phyloP scores from a whole-genome alignment of 2,888 invertebrate species.

The Clistopyga incitator region DNA sequence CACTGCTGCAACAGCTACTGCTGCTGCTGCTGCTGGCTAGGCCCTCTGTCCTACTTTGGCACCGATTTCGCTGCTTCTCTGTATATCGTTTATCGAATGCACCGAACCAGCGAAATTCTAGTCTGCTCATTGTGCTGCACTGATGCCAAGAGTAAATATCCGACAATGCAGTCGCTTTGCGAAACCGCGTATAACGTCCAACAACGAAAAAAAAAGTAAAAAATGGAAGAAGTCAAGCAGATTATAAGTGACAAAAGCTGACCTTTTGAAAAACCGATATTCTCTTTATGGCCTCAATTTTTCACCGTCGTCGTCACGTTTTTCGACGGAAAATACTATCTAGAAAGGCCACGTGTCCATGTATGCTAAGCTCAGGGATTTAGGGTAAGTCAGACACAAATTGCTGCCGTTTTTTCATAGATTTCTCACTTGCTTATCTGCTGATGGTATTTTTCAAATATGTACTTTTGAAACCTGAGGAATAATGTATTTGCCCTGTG shows the following conservation, averaged over 20 bases:
- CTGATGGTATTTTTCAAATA: no score
- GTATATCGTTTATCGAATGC: conserved; percentile 73
- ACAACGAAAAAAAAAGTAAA: conserved; percentile 52
- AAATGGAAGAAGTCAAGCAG: conserved; percentile 48
- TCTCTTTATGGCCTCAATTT: conserved; percentile 62
- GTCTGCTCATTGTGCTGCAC: conserved; percentile 73
- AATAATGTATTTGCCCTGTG: no score
- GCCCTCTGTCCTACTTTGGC: conserved; percentile 75
- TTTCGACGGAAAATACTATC: conserved; percentile 52
- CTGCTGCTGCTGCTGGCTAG: conserved; percentile 32
- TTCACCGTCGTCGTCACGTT: conserved; percentile 41
- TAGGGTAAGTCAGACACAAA: background rate
- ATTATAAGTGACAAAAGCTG: conserved; percentile 71
- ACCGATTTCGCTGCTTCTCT: conserved; percentile 69
- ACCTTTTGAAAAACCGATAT: conserved; percentile 73
- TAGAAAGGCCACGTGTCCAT: conserved; percentile 10
- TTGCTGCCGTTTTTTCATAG: background rate
- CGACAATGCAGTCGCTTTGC: conserved; percentile 67
- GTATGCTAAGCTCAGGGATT: background rate
- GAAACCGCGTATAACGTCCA: conserved; percentile 54
- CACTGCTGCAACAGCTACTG: background rate
- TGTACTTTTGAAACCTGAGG: no score
- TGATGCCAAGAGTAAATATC: conserved; percentile 73
- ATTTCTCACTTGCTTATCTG: no score
- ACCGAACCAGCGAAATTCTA: conserved; percentile 74